Evolutionary conservation across 64 coral and sea anemone species (phyloP).

Genomic region (Montipora sp.): DNA sequence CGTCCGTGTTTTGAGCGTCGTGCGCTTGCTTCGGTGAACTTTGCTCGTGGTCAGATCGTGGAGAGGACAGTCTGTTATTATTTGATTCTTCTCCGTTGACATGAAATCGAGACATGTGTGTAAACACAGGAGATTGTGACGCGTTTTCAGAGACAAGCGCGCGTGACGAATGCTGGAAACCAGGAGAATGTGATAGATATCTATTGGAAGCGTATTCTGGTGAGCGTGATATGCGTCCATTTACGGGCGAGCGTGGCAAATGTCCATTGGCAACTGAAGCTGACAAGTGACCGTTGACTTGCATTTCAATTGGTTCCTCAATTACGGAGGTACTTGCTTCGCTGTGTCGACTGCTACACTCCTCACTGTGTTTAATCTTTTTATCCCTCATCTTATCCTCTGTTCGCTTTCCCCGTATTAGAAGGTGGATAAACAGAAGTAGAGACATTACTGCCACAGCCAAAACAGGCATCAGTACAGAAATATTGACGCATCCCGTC

Average conservation of each 20-base stretch:
- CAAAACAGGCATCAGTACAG: conserved; percentile 34
- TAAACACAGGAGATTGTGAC: not conserved
- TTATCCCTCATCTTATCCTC: not conserved
- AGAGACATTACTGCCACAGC: conserved; percentile 25
- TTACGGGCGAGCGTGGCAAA: not conserved
- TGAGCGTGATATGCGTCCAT: not conserved
- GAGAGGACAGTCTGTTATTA: not conserved
- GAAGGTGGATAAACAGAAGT: conserved; percentile 13
- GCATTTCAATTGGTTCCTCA: conserved; percentile 20
- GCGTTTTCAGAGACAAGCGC: not conserved
- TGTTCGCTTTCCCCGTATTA: not conserved
- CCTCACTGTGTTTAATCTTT: not conserved
- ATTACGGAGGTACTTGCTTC: conserved; percentile 7
- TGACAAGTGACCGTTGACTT: not conserved
- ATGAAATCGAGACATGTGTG: not conserved
- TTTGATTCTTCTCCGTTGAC: not conserved
- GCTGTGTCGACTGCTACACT: not conserved
- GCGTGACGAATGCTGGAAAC: not conserved
- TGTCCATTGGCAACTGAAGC: not conserved
- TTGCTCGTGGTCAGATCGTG: not conserved
- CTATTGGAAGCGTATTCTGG: no score
- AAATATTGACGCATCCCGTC: conserved; percentile 44
- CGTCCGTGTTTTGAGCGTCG: not conserved
- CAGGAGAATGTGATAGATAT: not conserved
- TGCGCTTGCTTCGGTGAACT: not conserved